Evolutionary conservation across 2,113 vertebrate genomes (phyloP).

Genomic region (Tetrax tetrax): DNA sequence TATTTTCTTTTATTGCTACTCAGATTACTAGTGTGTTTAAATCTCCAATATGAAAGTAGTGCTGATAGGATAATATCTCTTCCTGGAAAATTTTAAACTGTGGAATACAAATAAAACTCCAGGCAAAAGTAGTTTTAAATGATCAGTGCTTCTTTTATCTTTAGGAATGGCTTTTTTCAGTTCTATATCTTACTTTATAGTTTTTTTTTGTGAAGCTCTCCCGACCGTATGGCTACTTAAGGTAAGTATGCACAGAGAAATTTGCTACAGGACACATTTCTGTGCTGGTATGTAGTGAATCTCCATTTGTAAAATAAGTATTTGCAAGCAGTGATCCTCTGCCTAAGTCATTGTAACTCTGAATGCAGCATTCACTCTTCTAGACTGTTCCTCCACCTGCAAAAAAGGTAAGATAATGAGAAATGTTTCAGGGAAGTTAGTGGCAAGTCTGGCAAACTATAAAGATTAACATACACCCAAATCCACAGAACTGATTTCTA

Average conservation of each 20-base stretch:
- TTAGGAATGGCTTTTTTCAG: neutral
- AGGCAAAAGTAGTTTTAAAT: neutral
- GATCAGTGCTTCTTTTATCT: neutral
- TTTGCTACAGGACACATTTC: neutral
- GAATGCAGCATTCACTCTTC: neutral
- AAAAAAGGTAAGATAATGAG: neutral
- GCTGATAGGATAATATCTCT: neutral
- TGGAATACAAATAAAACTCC: neutral
- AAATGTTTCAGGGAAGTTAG: neutral
- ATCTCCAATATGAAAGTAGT: neutral
- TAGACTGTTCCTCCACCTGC: neutral
- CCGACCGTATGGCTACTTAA: neutral
- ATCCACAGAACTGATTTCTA: neutral
- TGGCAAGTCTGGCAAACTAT: neutral
- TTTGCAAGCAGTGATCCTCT: neutral
- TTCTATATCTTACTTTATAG: neutral
- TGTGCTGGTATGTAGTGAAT: neutral
- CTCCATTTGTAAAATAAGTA: neutral
- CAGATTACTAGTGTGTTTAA: neutral
- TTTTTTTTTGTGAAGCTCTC: neutral
- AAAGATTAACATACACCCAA: neutral
- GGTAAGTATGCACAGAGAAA: neutral
- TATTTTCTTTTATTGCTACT: neutral
- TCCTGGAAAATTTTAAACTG: neutral
- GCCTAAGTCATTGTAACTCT: neutral